Evolutionary conservation across 2,797 vertebrate genomes (phyloP).

Genomic region (Antrozous pallidus): DNA sequence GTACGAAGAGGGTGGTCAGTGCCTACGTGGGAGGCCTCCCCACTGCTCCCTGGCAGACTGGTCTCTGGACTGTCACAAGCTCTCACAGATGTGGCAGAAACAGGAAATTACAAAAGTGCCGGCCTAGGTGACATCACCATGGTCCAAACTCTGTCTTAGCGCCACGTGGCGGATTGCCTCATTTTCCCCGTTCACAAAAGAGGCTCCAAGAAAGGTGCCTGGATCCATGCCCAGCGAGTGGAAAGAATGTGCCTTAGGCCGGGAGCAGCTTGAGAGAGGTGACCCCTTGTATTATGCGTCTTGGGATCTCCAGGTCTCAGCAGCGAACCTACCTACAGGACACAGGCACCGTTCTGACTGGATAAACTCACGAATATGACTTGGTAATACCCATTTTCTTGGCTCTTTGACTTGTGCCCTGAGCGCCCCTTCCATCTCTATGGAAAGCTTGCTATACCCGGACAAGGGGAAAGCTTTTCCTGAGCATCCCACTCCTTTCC

Average conservation of each 20-base stretch:
- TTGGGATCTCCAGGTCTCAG: not conserved
- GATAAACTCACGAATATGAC: not conserved
- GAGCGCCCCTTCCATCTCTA: not conserved
- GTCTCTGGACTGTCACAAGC: not conserved
- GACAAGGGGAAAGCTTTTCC: constrained; percentile 32
- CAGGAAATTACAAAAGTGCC: not conserved
- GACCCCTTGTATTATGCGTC: not conserved
- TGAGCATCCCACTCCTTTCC: not conserved
- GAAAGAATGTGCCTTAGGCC: not conserved
- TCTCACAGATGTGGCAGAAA: not conserved
- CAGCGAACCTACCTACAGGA: not conserved
- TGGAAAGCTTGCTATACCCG: not conserved
- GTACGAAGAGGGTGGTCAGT: not conserved
- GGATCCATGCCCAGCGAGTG: not conserved
- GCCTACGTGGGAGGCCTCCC: not conserved
- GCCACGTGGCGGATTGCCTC: not conserved
- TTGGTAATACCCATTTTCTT: not conserved
- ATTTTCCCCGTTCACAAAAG: not conserved
- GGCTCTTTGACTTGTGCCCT: constrained; percentile 24
- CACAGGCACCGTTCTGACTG: not conserved
- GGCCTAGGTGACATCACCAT: not conserved
- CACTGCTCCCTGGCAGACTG: not conserved
- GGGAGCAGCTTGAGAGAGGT: not conserved
- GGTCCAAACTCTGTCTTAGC: constrained; percentile 12
- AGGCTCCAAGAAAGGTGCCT: not conserved